A percentile compares a stretch with the other conserved stretches of the same genome.
Conservation (phyloP, 2,888 invertebrate genomes). For the Nezara viridula region DNA sequence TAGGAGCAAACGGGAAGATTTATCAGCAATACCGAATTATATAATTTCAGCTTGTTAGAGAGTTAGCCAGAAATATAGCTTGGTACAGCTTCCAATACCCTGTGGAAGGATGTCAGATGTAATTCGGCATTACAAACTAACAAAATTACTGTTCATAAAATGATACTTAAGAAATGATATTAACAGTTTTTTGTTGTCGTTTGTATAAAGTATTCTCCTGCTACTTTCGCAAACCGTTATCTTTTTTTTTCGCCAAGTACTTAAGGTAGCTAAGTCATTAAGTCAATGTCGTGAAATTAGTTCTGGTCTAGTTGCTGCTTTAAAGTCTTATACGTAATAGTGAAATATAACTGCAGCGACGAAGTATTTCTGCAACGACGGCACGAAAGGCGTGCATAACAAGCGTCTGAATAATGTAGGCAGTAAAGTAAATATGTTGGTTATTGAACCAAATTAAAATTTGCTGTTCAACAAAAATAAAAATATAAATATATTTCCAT, state of each 20-base stretch:
- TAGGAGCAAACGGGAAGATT: background rate
- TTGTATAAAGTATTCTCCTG: background rate
- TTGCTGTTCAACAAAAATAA: too few relatives aligned
- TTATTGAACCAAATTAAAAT: too few relatives aligned
- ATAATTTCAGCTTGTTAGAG: background rate
- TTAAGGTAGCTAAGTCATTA: background rate
- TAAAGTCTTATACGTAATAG: background rate
- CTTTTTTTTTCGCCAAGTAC: background rate
- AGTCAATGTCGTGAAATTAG: constrained; percentile 20
- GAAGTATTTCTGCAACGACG: background rate
- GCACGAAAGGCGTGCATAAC: background rate
- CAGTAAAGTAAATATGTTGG: background rate
- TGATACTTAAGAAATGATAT: background rate
- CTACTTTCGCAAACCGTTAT: background rate
- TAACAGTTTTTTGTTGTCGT: background rate
- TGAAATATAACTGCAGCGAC: background rate
- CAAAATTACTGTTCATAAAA: background rate
- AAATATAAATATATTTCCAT: too few relatives aligned
- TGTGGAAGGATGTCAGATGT: too few relatives aligned
- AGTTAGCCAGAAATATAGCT: too few relatives aligned
- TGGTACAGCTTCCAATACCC: too few relatives aligned
- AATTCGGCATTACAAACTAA: too few relatives aligned
- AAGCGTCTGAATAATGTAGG: background rate
- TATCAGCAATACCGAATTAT: background rate
- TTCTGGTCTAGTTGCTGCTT: background rate